Base-by-base conservation (phyloP, 2,888 invertebrate genomes). In the Aelia acuminata region DNA sequence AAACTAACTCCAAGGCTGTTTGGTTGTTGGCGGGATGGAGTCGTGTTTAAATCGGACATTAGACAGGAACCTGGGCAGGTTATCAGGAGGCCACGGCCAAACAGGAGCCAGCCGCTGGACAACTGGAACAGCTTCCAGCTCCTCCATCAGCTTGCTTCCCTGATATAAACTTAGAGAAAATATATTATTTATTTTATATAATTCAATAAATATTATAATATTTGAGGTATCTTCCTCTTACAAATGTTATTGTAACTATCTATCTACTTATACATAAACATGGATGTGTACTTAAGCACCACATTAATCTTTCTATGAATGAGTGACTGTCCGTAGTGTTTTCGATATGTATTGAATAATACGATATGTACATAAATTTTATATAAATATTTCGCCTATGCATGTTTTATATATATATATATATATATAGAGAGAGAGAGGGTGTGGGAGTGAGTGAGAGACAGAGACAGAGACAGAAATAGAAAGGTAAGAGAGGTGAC, bases 151-250 rank as follows among this genome's bases (percentile, higher is more conserved):
- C 63, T 63, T 63, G 63, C 31, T 63, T 63, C 63, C 63, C 63
- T 63, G 63, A 63, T 63, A 63, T 63, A 63, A 63, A 63, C 63
- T 26, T 63, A 63, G 63, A 63, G 63, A 63, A 63, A 63, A 63
- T 63, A 63, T 63, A 63, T 63, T 63, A 63, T 63, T 63, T 63
- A 63, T 63, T 63, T 63, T 63, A 63, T 63, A 63, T 63, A 63
- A 63, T 63, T 63, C 63, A 63, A 63, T 63, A 63, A 53, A 63
- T 63, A 63, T 15, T 63, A 63, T 63, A 63, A 63, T 63, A 63
- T 31, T 26, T 15, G 63, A 26, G 63, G 31, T 63, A 13, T 63
- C 15, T 63, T 13, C 31, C 5, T 4, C 26, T 31, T 5, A 26
- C 13, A 63, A 15, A 53, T 53, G 26, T 63, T 63, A 63, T 63